A percentile compares a stretch with the other conserved stretches of the same genome.
Conservation (phyloP, 2,113 vertebrate genomes). For the Aleadryas rufinucha region DNA sequence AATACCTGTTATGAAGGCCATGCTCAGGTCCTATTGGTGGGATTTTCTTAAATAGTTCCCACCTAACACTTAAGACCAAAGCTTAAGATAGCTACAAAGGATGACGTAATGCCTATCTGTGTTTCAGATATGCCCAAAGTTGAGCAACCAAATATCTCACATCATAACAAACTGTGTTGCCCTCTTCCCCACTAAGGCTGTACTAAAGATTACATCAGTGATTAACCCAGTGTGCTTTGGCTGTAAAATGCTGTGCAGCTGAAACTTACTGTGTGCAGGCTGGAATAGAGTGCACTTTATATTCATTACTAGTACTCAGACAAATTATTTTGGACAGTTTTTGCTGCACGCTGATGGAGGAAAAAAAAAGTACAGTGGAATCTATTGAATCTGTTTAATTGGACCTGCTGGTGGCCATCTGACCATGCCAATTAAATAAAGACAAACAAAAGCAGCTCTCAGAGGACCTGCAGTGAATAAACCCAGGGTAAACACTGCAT, state of each 20-base stretch:
- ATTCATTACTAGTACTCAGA: slow-evolving; percentile 32
- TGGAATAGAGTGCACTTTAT: neutral
- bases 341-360: neutral
- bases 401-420: slow-evolving; percentile 12
- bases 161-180: neutral
- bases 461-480: slow-evolving; percentile 23
- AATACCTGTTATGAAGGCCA: slow-evolving; percentile 14
- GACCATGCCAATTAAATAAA: slow-evolving; percentile 48
- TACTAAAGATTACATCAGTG: neutral
- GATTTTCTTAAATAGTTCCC: neutral
- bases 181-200: neutral
- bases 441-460: slow-evolving; percentile 45
- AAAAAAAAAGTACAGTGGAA: neutral
- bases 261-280: neutral
- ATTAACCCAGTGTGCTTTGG: slow-evolving; percentile 17
- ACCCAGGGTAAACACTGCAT: neutral
- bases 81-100: neutral
- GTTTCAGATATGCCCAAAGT: neutral
- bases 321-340: slow-evolving; percentile 48
- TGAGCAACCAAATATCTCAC: neutral
- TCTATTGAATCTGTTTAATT: slow-evolving; percentile 50
- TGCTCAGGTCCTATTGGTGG: neutral
- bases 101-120: neutral
- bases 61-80: neutral
- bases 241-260: neutral